Conservation (phyloP, 1,140 invertebrate species). For the Araneus ventricosus region DNA sequence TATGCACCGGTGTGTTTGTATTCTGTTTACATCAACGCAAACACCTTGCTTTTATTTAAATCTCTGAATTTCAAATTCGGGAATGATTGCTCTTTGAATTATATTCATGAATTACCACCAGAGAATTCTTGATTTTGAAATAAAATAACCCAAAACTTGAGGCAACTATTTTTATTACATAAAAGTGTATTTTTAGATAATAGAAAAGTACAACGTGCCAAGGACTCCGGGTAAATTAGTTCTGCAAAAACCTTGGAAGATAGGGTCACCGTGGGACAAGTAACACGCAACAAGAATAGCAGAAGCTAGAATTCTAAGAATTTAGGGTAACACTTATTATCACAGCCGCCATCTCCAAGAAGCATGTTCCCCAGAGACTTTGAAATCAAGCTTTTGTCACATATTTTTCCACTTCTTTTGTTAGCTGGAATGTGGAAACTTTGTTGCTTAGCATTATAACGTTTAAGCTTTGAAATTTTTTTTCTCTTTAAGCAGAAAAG, state of each 20-base stretch:
- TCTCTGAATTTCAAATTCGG: no score
- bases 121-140: no score
- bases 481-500: neutral
- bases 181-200: neutral
- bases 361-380: neutral
- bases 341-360: neutral
- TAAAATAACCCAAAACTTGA: no score
- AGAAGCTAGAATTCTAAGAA: neutral
- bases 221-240: neutral
- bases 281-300: neutral
- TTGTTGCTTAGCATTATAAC: neutral
- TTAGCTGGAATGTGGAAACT: neutral
- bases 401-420: neutral
- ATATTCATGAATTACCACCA: no score
- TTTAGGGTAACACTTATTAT: neutral
- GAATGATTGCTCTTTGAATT: no score
- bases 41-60: no score
- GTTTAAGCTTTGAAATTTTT: neutral
- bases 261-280: neutral
- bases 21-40: no score
- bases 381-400: neutral
- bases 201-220: neutral
- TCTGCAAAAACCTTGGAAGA: neutral
- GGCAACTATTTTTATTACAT: neutral
- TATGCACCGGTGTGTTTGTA: no score